Conservation (phyloP, 2,888 invertebrate genomes). For the Maniola hyperantus region DNA sequence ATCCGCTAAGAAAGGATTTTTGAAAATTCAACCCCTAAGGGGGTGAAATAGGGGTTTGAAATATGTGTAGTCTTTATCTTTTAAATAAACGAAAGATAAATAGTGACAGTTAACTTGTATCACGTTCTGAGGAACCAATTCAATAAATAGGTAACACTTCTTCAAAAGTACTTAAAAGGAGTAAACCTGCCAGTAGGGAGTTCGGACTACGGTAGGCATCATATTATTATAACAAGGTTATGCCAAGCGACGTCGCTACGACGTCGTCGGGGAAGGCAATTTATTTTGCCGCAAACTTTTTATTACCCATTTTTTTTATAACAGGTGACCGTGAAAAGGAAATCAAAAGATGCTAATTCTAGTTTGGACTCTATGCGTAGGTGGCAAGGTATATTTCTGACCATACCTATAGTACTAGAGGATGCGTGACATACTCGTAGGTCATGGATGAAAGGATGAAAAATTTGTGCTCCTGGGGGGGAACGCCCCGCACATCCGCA, state of each 20-base stretch:
- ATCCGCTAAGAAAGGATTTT: too few relatives aligned
- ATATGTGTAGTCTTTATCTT: too few relatives aligned
- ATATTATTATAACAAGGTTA: conserved; percentile 31
- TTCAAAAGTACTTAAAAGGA: not conserved
- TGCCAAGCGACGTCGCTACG: conserved; percentile 23
- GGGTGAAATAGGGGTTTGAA: too few relatives aligned
- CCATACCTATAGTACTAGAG: not conserved
- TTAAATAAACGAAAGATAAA: too few relatives aligned
- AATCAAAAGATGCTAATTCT: conserved; percentile 22
- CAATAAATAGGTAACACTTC: not conserved
- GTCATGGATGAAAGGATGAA: conserved; percentile 10
- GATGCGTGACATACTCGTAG: conserved; percentile 2
- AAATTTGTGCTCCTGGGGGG: conserved; percentile 1
- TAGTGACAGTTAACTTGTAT: not conserved
- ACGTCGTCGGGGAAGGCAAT: conserved; percentile 26
- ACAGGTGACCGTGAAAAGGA: conserved; percentile 26
- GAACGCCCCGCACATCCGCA: too few relatives aligned
- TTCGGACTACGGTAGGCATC: not conserved
- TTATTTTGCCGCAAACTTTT: conserved; percentile 37
- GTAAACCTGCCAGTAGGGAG: not conserved
- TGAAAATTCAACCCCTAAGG: too few relatives aligned
- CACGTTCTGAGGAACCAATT: not conserved
- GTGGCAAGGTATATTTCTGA: not conserved
- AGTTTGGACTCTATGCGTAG: conserved; percentile 15
- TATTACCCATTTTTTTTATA: conserved; percentile 29